A percentile compares a stretch with the other conserved stretches of the same genome.
These are phyloP conservation scores for Torymus auratus DNA, from an alignment of 2,888 invertebrate genomes.

Conservation along the genomic window DNA sequence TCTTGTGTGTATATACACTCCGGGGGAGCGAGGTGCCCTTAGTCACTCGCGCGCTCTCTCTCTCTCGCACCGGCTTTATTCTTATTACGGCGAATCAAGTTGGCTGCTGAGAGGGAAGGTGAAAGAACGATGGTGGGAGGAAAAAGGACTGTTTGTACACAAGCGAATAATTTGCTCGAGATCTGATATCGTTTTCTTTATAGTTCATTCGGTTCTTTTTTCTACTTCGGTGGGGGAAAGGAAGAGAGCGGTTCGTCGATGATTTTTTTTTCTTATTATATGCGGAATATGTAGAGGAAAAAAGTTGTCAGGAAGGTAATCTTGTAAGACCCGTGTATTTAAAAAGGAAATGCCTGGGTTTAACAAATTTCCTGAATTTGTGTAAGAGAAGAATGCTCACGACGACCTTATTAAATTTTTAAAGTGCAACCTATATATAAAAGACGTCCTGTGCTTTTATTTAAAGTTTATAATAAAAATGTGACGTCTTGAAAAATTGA, in stretches of 20 bases:
- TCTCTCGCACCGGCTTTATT: slow-evolving; percentile 14
- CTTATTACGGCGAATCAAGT: slow-evolving; percentile 30
- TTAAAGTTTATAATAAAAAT: too few relatives aligned
- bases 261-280: neutral
- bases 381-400: too few relatives aligned
- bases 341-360: too few relatives aligned
- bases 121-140: too few relatives aligned
- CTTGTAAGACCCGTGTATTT: too few relatives aligned
- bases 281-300: too few relatives aligned
- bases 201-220: neutral
- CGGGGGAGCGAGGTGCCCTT: neutral
- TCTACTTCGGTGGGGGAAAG: neutral
- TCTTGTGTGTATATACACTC: slow-evolving; percentile 22
- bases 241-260: neutral
- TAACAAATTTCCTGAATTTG: too few relatives aligned
- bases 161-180: slow-evolving; percentile 7
- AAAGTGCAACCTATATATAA: too few relatives aligned
- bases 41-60: neutral
- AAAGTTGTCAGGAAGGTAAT: too few relatives aligned
- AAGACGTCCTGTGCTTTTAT: too few relatives aligned
- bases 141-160: neutral
- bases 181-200: slow-evolving; percentile 2
- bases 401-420: too few relatives aligned
- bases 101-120: neutral
- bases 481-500: too few relatives aligned